Evolutionary conservation across 2,797 vertebrate genomes (phyloP).

Genomic region (Phoxinus dragarum): DNA sequence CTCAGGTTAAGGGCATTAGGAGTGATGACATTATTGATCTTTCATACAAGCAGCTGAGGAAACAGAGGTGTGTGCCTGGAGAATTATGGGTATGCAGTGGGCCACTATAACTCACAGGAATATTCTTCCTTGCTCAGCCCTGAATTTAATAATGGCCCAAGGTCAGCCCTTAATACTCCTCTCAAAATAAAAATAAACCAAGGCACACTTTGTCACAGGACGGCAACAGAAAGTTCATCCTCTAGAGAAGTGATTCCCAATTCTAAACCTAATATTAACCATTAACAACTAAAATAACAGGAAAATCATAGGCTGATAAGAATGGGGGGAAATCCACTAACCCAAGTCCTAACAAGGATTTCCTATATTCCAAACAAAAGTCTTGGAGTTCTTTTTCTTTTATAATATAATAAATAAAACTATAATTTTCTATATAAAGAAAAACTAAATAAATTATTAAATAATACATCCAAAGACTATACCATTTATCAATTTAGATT

Average conservation of each 20-base stretch:
- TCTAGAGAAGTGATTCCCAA: not conserved
- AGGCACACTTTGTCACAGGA: conserved; percentile 39
- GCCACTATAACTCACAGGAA: conserved; percentile 17
- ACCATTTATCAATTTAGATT: not conserved
- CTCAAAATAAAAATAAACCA: conserved; percentile 69
- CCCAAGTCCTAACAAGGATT: not conserved
- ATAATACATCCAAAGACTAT: not conserved
- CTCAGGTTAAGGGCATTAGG: not conserved
- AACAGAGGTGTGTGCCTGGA: conserved; percentile 13
- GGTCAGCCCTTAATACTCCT: conserved; percentile 64
- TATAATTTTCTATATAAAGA: not conserved
- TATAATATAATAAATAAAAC: not conserved
- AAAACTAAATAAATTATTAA: not conserved
- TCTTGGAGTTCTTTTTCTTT: not conserved
- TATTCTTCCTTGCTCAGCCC: conserved; percentile 29
- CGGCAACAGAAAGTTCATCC: conserved; percentile 3
- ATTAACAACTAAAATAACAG: conserved; percentile 15
- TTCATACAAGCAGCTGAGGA: conserved; percentile 4
- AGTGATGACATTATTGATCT: not conserved
- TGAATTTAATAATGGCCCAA: conserved; percentile 68
- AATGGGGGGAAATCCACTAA: not conserved
- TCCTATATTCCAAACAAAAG: not conserved
- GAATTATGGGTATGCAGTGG: conserved; percentile 32
- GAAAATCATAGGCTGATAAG: not conserved
- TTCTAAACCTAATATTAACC: conserved; percentile 7